Percentiles rank a stretch among this genome's conserved stretches.
phyloP scores from a whole-genome alignment of 2,113 vertebrate genomes.

The Stomatorhinus ivindoensis region DNA sequence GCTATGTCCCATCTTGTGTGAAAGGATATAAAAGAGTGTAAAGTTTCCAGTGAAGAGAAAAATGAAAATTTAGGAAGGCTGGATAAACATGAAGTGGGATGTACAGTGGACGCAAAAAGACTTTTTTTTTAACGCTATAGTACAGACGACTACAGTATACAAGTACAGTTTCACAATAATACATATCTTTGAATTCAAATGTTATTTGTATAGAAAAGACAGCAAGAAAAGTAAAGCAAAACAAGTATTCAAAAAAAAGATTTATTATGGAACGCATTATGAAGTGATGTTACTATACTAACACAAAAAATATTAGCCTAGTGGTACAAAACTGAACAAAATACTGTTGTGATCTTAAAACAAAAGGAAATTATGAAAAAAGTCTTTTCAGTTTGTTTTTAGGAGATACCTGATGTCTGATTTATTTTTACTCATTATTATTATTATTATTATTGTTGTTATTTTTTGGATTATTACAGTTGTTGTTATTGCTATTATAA shows the following conservation, averaged over 20 bases:
- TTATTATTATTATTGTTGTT: constrained; percentile 26
- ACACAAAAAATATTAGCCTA: constrained; percentile 72
- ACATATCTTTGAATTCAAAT: constrained; percentile 61
- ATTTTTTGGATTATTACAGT: constrained; percentile 62
- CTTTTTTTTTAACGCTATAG: constrained; percentile 18
- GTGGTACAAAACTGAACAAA: constrained; percentile 61
- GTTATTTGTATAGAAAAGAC: constrained; percentile 68
- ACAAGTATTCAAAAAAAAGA: constrained; percentile 56
- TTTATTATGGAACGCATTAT: constrained; percentile 65
- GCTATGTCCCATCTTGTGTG: constrained; percentile 40
- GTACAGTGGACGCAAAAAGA: neutral
- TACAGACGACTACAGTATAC: constrained; percentile 47
- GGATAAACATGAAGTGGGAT: constrained; percentile 1
- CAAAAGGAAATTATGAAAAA: constrained; percentile 41
- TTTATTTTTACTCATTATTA: constrained; percentile 58
- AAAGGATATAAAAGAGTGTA: constrained; percentile 41
- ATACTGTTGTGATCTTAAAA: constrained; percentile 68
- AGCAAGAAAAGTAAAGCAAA: constrained; percentile 54
- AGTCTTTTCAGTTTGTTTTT: constrained; percentile 58
- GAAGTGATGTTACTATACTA: constrained; percentile 63
- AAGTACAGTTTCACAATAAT: constrained; percentile 46
- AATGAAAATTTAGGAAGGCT: neutral
- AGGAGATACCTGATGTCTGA: constrained; percentile 63
- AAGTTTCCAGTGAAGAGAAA: neutral
- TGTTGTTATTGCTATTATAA: constrained; percentile 65